A percentile compares a stretch with the other conserved stretches of the same genome.
These are phyloP conservation scores for Knipowitschia caucasica DNA, from an alignment of 2,797 vertebrate species.

Conservation along the genomic window DNA sequence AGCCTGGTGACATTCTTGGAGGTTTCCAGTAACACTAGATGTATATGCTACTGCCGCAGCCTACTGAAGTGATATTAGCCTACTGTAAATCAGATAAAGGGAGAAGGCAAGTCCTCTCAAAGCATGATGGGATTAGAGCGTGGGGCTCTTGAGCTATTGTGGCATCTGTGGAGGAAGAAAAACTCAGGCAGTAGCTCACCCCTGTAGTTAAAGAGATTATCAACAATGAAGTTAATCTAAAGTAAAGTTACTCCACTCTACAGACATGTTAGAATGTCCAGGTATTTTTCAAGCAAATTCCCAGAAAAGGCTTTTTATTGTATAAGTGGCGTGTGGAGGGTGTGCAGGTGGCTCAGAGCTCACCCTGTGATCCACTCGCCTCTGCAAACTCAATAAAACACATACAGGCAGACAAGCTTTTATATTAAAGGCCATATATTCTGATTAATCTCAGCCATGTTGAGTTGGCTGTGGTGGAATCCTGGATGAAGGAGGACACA, in stretches of 20 bases:
- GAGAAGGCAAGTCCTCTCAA: slow-evolving; percentile 38
- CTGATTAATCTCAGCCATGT: slow-evolving; percentile 82
- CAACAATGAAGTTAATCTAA: slow-evolving; percentile 76
- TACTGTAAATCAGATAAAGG: slow-evolving; percentile 47
- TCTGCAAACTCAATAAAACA: slow-evolving; percentile 88
- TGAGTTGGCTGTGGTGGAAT: slow-evolving; percentile 42
- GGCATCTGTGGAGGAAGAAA: slow-evolving; percentile 48
- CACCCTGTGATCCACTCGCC: slow-evolving; percentile 79
- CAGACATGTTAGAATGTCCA: slow-evolving; percentile 63
- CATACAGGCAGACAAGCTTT: slow-evolving; percentile 71
- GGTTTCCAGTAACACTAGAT: slow-evolving; percentile 9
- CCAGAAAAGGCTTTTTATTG: slow-evolving; percentile 83
- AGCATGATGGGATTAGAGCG: slow-evolving; percentile 71
- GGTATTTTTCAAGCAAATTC: slow-evolving; percentile 75
- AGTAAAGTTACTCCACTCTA: slow-evolving; percentile 72
- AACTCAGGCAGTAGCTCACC: slow-evolving; percentile 69
- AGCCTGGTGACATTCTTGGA: background rate
- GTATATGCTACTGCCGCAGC: slow-evolving; percentile 29
- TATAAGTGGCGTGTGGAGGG: slow-evolving; percentile 66
- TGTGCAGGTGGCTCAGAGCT: slow-evolving; percentile 53
- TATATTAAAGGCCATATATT: slow-evolving; percentile 87
- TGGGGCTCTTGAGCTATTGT: slow-evolving; percentile 56
- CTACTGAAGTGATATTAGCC: slow-evolving; percentile 65
- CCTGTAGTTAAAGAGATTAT: slow-evolving; percentile 82
- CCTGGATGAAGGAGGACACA: background rate